Evolutionary conservation across 1,140 invertebrate species (phyloP), one percentile per base, ranked within the genome.

Genomic region (Leptoteleia sp.): DNA sequence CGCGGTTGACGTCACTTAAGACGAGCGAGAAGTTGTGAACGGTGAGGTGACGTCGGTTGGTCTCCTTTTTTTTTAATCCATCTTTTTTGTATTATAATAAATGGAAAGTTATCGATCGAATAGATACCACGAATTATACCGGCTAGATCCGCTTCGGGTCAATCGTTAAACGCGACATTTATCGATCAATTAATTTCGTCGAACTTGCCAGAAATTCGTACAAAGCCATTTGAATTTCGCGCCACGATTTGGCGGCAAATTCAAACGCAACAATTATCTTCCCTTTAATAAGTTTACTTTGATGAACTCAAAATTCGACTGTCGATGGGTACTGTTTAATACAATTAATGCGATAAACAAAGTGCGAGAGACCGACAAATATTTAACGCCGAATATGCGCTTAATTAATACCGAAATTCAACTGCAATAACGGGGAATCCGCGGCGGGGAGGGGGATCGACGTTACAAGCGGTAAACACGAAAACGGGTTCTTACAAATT

Each of bases 401-500:
- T 31, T 48, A 59, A 70, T 70, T 70, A 59, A 70, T 70, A 40
- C 16, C 9, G 16, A 52, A 70, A 59, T 70, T 70, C 13, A 68
- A 48, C 45, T 40, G 22, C 33, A 70, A 70, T 70, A 59, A 57
- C 42, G 64, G 57, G 59, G 54, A 59, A 35, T 59, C 43, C 33
- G 29, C 38, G 45, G 31, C 17, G 19, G 3, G 17, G 27, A 11
- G 12, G 17, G 12, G 17, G 19, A 45, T 45, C 17, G 43, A 52
- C 27, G 37, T 35, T 61, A 45, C 37, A 61, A 71, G 54, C 67
- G 67, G 37, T 45, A 43, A 72, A 64, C 54, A 43, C 47, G 38
- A n/a, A 61, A 75, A 67, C 54, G 67, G 52, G 45, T 67, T 67
- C 54, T 45, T 75, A 54, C 61, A 75, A 75, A 67, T 67, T 64